Conservation (phyloP, 2,888 invertebrate genomes). For the Epinotia nisella region DNA sequence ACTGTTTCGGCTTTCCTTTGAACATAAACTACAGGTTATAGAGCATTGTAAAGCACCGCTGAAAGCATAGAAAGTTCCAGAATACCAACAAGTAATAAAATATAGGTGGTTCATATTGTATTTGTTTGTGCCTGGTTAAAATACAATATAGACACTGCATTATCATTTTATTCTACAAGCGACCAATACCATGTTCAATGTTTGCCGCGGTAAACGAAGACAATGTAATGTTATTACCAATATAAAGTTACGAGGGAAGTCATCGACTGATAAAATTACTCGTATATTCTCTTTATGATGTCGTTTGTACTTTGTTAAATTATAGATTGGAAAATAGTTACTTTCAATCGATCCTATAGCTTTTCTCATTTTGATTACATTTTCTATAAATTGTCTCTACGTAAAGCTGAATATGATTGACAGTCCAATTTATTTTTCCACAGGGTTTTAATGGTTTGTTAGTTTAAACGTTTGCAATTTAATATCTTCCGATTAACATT, state of each 20-base stretch:
- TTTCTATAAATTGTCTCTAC: not conserved
- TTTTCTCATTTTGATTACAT: conserved; percentile 6
- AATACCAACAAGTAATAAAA: conserved; percentile 5
- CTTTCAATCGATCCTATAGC: not conserved
- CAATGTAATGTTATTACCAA: not conserved
- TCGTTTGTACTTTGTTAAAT: not conserved
- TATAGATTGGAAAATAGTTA: not conserved
- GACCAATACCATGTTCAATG: too few species aligned
- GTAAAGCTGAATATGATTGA: conserved; percentile 26
- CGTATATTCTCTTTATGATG: not conserved
- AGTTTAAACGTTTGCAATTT: not conserved
- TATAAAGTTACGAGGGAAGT: not conserved
- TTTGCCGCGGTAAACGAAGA: not conserved
- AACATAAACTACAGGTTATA: not conserved
- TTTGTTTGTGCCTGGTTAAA: not conserved
- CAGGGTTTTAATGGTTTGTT: not conserved
- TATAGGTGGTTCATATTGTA: not conserved
- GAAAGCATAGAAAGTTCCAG: conserved; percentile 3
- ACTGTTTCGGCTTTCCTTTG: not conserved
- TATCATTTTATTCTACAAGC: conserved; percentile 1
- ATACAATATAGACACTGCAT: not conserved
- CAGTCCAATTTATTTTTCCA: conserved; percentile 24
- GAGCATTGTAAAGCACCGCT: not conserved
- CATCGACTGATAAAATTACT: not conserved
- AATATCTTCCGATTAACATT: not conserved